Conservation (phyloP, 2,113 vertebrate genomes). For the Campylomormyrus tamandua region DNA sequence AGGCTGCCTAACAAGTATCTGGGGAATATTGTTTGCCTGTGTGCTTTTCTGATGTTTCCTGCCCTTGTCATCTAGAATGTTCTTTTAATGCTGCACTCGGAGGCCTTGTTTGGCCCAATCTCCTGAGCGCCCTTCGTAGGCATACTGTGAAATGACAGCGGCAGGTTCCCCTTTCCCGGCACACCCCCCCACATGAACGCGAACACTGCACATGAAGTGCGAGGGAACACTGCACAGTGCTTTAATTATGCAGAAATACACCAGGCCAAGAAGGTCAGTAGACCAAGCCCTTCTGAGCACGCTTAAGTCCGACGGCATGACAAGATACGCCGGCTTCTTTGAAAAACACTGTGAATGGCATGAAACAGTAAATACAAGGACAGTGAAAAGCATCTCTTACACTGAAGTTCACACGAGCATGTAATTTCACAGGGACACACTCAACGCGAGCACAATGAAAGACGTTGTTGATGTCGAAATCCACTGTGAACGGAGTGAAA, state of each 20-base stretch:
- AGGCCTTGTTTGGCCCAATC: constrained; percentile 11
- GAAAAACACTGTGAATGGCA: not conserved
- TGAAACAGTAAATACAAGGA: not conserved
- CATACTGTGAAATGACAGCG: not conserved
- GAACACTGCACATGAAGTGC: not conserved
- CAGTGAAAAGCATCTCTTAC: not conserved
- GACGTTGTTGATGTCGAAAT: not conserved
- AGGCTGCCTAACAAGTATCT: constrained; percentile 18
- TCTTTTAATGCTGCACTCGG: constrained; percentile 10
- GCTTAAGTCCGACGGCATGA: not conserved
- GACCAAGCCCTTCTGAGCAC: not conserved
- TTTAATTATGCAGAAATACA: not conserved
- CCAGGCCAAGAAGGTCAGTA: not conserved
- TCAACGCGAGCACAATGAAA: not conserved
- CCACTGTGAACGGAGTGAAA: not conserved
- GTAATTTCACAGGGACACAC: not conserved
- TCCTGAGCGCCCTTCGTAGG: not conserved
- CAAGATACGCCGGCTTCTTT: not conserved
- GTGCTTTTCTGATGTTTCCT: constrained; percentile 12
- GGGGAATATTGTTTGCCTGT: constrained; percentile 10
- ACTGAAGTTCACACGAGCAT: not conserved
- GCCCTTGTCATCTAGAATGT: constrained; percentile 18
- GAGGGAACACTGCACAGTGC: not conserved
- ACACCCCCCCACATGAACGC: too few relatives aligned
- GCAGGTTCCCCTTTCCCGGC: not conserved